These are phyloP conservation scores for Griposia aprilina DNA, from an alignment of 2,888 invertebrate genomes.

Conservation along the genomic window DNA sequence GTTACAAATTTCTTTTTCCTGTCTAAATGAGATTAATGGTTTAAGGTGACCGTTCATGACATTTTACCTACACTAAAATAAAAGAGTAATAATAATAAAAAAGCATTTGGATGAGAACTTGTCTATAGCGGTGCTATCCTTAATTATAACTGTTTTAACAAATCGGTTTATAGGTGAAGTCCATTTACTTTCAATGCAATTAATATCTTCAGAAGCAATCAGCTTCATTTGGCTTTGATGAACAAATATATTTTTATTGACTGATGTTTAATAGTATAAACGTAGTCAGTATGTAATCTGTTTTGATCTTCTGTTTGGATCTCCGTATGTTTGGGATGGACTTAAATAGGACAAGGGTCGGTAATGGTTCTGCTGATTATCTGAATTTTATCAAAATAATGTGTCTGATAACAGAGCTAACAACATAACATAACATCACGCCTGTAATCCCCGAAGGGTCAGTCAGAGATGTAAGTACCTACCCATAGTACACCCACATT, in stretches of 20 bases:
- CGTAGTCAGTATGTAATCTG: too few relatives aligned
- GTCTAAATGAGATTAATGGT: conserved; percentile 59
- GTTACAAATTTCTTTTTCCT: conserved; percentile 61
- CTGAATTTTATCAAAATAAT: not conserved
- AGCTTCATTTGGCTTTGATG: conserved; percentile 20
- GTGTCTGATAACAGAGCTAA: not conserved
- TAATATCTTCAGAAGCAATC: conserved; percentile 45
- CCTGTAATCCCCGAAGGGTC: too few relatives aligned
- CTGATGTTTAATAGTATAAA: not conserved
- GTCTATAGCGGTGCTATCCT: conserved; percentile 29
- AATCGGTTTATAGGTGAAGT: conserved; percentile 39
- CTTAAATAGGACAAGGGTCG: not conserved
- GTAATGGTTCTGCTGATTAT: not conserved
- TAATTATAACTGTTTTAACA: conserved; percentile 34
- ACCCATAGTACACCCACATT: too few relatives aligned
- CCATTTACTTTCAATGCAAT: conserved; percentile 31
- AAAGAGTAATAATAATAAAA: conserved; percentile 42
- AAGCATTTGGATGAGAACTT: conserved; percentile 29
- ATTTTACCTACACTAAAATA: conserved; percentile 28
- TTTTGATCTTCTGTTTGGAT: too few relatives aligned
- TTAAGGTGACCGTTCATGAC: conserved; percentile 35
- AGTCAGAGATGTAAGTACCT: too few relatives aligned
- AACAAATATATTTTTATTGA: conserved; percentile 41
- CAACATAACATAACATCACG: too few relatives aligned
- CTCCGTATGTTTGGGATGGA: not conserved